These are phyloP conservation scores for Erebia palarica DNA, from an alignment of 2,888 invertebrate genomes.

Conservation along the genomic window DNA sequence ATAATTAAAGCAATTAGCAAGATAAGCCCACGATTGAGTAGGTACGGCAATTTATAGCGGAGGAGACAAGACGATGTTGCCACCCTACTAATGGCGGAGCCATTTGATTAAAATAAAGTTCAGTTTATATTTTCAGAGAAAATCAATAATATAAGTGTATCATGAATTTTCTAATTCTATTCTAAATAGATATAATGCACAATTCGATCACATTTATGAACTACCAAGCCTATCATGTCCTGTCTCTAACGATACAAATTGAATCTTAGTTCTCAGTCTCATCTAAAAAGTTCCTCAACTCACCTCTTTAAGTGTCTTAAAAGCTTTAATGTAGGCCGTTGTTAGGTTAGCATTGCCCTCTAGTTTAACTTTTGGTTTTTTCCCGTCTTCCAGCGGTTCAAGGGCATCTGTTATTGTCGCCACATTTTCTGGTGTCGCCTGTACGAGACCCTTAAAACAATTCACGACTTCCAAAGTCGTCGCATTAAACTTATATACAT, in stretches of 20 bases:
- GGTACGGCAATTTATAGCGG: constrained; percentile 18
- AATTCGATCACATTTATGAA: no score
- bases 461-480: constrained; percentile 88
- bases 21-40: constrained; percentile 18
- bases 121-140: neutral
- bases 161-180: no score
- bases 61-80: neutral
- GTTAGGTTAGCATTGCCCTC: constrained; percentile 93
- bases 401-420: constrained; percentile 87
- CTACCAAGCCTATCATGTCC: no score
- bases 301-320: constrained; percentile 89
- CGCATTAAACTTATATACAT: constrained; percentile 92
- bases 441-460: constrained; percentile 93
- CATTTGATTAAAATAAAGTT: constrained; percentile 15
- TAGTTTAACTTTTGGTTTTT: constrained; percentile 82
- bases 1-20: constrained; percentile 18
- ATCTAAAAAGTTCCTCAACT: constrained; percentile 43
- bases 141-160: no score
- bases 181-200: no score
- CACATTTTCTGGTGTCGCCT: constrained; percentile 94
- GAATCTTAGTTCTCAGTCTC: neutral
- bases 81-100: neutral
- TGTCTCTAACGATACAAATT: neutral
- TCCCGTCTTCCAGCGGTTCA: constrained; percentile 64
- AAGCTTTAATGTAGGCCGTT: constrained; percentile 91